Conservation (phyloP, 2,113 vertebrate species). For the Catharus fuscescens region DNA sequence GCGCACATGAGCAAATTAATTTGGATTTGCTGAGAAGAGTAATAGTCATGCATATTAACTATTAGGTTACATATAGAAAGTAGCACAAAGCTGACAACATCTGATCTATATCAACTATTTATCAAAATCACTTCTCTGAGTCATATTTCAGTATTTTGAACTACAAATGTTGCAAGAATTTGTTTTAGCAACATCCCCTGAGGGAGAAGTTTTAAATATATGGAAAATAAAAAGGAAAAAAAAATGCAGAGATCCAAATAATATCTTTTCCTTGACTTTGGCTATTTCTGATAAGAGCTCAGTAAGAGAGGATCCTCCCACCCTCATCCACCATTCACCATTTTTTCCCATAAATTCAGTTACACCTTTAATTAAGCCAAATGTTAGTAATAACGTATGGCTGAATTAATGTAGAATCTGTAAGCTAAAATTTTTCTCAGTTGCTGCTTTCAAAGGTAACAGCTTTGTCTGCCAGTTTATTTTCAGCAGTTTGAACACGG, state of each 20-base stretch:
- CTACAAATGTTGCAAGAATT: neutral
- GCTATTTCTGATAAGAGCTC: neutral
- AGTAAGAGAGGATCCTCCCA: neutral
- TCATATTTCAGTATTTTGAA: neutral
- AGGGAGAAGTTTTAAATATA: neutral
- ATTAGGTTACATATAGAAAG: neutral
- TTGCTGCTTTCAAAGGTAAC: slow-evolving; percentile 2
- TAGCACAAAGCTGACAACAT: neutral
- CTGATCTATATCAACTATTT: neutral
- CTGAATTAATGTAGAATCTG: neutral
- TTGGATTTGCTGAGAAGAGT: slow-evolving; percentile 17
- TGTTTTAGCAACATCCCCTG: neutral
- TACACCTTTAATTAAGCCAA: slow-evolving; percentile 18
- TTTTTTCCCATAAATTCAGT: neutral
- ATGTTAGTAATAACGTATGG: neutral
- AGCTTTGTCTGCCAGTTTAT: slow-evolving; percentile 27
- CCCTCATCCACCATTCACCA: neutral
- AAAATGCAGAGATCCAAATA: neutral
- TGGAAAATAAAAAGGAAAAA: neutral
- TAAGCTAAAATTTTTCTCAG: neutral
- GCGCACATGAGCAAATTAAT: slow-evolving; percentile 13
- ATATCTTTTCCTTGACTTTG: neutral
- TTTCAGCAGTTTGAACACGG: neutral
- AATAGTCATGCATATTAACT: neutral
- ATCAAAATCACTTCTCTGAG: neutral